Evolutionary conservation across 2,888 invertebrate species (phyloP), one percentile per base, ranked within the genome.

Genomic region (Xestia c-nigrum): DNA sequence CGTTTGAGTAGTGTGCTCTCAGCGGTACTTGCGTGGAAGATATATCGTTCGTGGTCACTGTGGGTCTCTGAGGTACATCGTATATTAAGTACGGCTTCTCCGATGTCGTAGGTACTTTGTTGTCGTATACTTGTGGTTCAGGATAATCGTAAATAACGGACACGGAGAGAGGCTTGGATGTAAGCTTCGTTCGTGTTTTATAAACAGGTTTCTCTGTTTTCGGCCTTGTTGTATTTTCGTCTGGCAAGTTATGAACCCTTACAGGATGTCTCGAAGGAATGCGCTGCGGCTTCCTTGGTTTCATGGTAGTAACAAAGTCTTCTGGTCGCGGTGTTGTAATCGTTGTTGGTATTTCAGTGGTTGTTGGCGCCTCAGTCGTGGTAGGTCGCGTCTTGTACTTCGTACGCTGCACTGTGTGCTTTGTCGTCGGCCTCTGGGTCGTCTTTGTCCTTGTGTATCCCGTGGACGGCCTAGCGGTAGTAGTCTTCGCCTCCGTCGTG

Each of bases 21-120:
- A 98, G 93, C 67, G 98, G 98, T 76, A 97, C 97, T 84, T 97
- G 96, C 57, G 98, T 98, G 24, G 97, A 97, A 52, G 96, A 97
- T 21, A 97, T 92, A 87, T 97, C 91, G 89, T 95, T 91, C 66
- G 92, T 87, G 85, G 95, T 88, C 31, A 91, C 90, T 75, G 92
- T 89, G 38, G 91, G 91, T 85, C 96, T 95, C 68, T 96, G 96
- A 76, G 97, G 96, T 76, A 97, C 94, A 63, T 95, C 96, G 88
- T 97, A 97, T 52, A 97, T 89, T 74, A 95, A 91, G 86, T 97
- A 97, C 19, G 97, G 97, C 89, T 96, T 96, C 79, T 95, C 95
- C 50, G 96, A 92, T 46, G 95, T 95, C 19, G 95, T 92, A 24
- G 97, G 95, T 76, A 93, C 92, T 80, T 95, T 95, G 76, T 94